Evolutionary conservation across 1,140 invertebrate species (phyloP).

Genomic region (Heliconius himera): DNA sequence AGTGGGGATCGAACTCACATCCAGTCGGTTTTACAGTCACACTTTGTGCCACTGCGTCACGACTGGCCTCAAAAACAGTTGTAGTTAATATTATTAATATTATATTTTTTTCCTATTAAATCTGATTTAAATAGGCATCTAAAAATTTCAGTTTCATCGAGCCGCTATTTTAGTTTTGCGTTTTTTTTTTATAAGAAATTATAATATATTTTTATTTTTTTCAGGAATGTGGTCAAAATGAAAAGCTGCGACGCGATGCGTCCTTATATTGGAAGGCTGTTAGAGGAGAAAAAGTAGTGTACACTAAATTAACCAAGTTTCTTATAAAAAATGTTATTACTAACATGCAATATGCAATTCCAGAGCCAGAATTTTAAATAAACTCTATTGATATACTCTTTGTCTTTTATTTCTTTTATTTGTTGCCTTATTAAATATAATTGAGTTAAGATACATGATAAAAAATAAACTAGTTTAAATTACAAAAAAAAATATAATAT

Average conservation of each 20-base stretch:
- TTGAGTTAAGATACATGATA: background rate
- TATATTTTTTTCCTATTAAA: too few species aligned
- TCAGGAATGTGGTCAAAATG: slow-evolving; percentile 63
- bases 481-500: too few species aligned
- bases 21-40: too few species aligned
- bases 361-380: slow-evolving; percentile 43
- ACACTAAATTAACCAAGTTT: slow-evolving; percentile 51
- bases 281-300: slow-evolving; percentile 58
- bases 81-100: too few species aligned
- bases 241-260: slow-evolving; percentile 45
- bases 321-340: slow-evolving; percentile 50
- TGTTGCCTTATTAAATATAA: background rate
- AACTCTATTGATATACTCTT: slow-evolving; percentile 6
- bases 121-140: too few species aligned
- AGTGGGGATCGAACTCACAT: too few species aligned
- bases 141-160: too few species aligned
- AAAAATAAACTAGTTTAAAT: too few species aligned
- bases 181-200: background rate
- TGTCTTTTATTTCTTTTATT: slow-evolving; percentile 30
- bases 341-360: slow-evolving; percentile 60
- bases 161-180: too few species aligned
- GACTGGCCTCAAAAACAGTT: too few species aligned
- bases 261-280: slow-evolving; percentile 52
- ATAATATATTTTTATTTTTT: background rate
- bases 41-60: too few species aligned